These are phyloP conservation scores for Tolmerus cingulatus DNA, from an alignment of 2,888 invertebrate genomes.

Conservation along the genomic window DNA sequence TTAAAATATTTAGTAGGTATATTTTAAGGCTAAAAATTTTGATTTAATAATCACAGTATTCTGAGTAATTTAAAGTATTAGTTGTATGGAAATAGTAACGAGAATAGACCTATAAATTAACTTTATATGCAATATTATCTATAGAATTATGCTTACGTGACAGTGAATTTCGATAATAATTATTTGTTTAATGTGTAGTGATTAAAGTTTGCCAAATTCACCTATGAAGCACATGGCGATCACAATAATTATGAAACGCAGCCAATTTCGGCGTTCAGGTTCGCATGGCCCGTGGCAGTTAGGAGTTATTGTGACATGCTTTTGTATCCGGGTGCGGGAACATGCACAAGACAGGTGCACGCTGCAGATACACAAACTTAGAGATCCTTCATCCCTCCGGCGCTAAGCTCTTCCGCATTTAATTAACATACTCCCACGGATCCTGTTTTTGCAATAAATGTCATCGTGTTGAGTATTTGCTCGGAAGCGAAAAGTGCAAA, in stretches of 20 bases:
- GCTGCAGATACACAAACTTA: neutral
- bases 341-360: neutral
- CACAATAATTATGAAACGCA: neutral
- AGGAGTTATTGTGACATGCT: neutral
- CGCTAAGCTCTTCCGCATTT: conserved; percentile 2
- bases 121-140: neutral
- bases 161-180: neutral
- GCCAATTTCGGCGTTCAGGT: neutral
- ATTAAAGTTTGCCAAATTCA: neutral
- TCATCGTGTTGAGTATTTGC: conserved; percentile 21
- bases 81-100: too few species aligned
- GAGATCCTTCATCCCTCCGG: neutral
- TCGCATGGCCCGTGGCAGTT: neutral
- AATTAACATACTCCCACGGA: conserved; percentile 31
- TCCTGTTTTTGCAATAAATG: conserved; percentile 25
- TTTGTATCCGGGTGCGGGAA: neutral
- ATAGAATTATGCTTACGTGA: neutral
- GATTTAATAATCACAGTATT: too few species aligned
- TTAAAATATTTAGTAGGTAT: too few species aligned
- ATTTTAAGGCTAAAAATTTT: too few species aligned
- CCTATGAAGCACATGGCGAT: neutral
- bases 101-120: neutral
- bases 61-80: too few species aligned
- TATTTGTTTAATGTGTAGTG: neutral
- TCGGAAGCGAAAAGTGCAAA: conserved; percentile 32